Conservation (phyloP, 1,140 invertebrate species). For the Conus ventricosus region DNA sequence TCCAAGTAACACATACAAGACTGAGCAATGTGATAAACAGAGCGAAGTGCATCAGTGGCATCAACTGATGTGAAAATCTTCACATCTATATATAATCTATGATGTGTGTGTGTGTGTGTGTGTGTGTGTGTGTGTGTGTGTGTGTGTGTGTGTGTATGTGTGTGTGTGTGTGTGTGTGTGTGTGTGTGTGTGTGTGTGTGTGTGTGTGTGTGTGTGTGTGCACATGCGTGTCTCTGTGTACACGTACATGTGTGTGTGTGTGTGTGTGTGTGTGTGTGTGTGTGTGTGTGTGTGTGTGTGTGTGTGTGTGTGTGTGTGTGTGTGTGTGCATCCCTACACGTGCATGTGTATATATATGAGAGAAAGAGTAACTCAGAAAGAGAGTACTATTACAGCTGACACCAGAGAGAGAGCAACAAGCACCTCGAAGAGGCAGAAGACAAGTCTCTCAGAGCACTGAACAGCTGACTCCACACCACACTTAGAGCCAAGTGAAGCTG, state of each 20-base stretch:
- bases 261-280: slow-evolving; percentile 20
- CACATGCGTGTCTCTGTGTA: not conserved
- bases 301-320: not conserved
- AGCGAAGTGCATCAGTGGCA: no score
- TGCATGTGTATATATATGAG: slow-evolving; percentile 2
- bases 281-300: slow-evolving; percentile 1
- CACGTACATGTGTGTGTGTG: slow-evolving; percentile 6
- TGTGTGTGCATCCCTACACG: not conserved
- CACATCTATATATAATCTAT: no score
- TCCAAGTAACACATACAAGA: no score
- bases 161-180: not conserved
- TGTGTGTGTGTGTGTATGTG: no score
- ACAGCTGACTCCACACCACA: no score
- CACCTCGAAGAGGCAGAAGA: no score
- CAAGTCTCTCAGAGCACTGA: no score
- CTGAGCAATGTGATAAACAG: no score
- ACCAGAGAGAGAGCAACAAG: not conserved
- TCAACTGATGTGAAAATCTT: no score
- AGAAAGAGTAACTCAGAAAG: not conserved
- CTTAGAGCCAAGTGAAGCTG: no score
- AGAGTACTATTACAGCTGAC: not conserved
- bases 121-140: not conserved
- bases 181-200: not conserved
- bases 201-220: slow-evolving; percentile 1
- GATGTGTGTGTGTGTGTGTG: no score